phyloP scores from a whole-genome alignment of 2,113 vertebrate genomes.

The Cromileptes altivelis region DNA sequence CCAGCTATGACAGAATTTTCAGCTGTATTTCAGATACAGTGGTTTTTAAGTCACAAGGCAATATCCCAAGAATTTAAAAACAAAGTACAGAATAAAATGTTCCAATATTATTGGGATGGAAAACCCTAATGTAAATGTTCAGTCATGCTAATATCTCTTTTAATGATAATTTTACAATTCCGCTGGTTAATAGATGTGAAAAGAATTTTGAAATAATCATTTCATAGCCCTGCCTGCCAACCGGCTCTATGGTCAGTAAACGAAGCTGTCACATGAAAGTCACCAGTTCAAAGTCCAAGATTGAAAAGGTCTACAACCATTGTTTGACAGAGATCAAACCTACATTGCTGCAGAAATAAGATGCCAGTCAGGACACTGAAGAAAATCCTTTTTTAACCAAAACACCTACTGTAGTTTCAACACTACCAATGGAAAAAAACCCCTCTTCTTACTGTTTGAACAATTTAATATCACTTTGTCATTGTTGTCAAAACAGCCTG shows the following conservation, averaged over 20 bases:
- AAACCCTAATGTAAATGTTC: neutral
- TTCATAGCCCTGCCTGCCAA: neutral
- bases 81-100: slow-evolving; percentile 5
- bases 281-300: slow-evolving; percentile 21
- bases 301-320: slow-evolving; percentile 37
- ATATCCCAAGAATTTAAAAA: slow-evolving; percentile 21
- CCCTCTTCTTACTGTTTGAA: neutral
- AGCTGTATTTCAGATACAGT: slow-evolving; percentile 41
- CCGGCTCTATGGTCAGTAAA: slow-evolving; percentile 36
- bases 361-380: slow-evolving; percentile 19
- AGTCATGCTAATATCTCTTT: slow-evolving; percentile 1
- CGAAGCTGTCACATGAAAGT: slow-evolving; percentile 42
- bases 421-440: neutral
- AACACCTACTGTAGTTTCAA: neutral
- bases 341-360: slow-evolving; percentile 34
- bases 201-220: neutral
- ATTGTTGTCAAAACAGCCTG: neutral
- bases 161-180: neutral
- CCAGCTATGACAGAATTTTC: slow-evolving; percentile 72
- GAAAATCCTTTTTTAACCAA: neutral
- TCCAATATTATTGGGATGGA: neutral
- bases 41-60: slow-evolving; percentile 46
- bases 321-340: slow-evolving; percentile 44
- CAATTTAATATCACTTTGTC: neutral
- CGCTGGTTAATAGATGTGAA: neutral